Conservation (phyloP, 53 echinoderm and acorn worm genomes). For the Mesocentrotus franciscanus region DNA sequence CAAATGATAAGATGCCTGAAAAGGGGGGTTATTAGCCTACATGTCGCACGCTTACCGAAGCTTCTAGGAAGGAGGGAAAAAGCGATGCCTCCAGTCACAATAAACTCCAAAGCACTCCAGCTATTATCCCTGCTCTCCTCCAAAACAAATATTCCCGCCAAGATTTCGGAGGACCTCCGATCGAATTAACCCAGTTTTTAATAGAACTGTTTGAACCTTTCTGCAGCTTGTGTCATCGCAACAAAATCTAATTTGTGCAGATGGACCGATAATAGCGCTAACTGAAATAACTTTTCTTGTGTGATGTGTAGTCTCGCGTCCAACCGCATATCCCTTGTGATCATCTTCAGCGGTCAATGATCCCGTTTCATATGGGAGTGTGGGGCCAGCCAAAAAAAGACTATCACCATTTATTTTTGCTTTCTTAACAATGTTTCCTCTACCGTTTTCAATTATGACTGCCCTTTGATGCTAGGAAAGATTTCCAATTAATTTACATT, state of each 20-base stretch:
- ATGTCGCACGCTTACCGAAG: slow-evolving; percentile 9
- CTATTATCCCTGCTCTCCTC: slow-evolving; percentile 14
- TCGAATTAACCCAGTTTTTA: slow-evolving; percentile 39
- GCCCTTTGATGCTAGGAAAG: not conserved
- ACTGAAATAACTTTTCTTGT: slow-evolving; percentile 36
- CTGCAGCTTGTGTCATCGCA: not conserved
- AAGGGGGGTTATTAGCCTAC: slow-evolving; percentile 26
- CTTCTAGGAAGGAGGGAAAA: slow-evolving; percentile 72
- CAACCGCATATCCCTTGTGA: not conserved
- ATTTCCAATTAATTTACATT: not conserved
- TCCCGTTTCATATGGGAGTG: not conserved
- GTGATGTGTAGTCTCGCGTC: slow-evolving; percentile 12
- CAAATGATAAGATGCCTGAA: not conserved
- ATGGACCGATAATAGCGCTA: slow-evolving; percentile 22
- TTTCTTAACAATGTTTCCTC: not conserved
- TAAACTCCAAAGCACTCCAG: not conserved
- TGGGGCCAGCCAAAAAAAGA: not conserved
- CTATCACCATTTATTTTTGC: not conserved
- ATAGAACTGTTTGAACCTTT: slow-evolving; percentile 1
- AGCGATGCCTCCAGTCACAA: slow-evolving; percentile 61
- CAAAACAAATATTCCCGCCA: slow-evolving; percentile 29
- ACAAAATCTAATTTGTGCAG: slow-evolving; percentile 38
- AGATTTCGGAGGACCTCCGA: slow-evolving; percentile 37
- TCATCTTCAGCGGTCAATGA: not conserved
- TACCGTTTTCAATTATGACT: not conserved